A percentile compares a stretch with the other conserved stretches of the same genome.
These are phyloP conservation scores for Podarcis lilfordi DNA, from an alignment of 2,797 vertebrate genomes.

Conservation along the genomic window DNA sequence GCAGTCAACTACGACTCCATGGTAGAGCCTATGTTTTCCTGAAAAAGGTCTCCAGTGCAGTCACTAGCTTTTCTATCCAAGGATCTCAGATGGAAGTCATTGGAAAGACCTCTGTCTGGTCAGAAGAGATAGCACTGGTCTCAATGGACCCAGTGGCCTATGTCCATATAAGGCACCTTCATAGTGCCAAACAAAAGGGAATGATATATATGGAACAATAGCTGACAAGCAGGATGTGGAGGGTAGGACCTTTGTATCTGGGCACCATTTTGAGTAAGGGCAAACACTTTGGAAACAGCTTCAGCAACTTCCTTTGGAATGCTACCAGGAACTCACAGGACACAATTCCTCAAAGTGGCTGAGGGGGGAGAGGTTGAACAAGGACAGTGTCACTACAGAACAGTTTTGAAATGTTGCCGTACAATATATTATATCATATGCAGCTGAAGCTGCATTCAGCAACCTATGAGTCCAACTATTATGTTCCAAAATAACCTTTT, in stretches of 20 bases:
- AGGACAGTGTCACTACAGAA: background rate
- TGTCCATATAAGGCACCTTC: background rate
- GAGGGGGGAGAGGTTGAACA: too few relatives aligned
- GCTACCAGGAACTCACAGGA: background rate
- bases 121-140: background rate
- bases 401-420: background rate
- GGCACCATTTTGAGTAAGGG: background rate
- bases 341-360: too few relatives aligned
- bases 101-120: background rate
- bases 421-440: background rate
- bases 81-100: background rate
- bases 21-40: too few relatives aligned
- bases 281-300: background rate
- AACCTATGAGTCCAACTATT: background rate
- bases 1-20: background rate
- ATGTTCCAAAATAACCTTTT: too few relatives aligned
- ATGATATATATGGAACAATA: background rate
- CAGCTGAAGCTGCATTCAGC: background rate
- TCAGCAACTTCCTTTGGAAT: background rate
- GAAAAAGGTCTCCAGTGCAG: background rate
- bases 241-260: background rate
- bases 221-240: background rate
- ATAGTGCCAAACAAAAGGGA: background rate
- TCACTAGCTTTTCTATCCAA: background rate
- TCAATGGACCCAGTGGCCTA: background rate